Conservation (phyloP, 1,140 invertebrate species). For the Drosophila mayri region DNA sequence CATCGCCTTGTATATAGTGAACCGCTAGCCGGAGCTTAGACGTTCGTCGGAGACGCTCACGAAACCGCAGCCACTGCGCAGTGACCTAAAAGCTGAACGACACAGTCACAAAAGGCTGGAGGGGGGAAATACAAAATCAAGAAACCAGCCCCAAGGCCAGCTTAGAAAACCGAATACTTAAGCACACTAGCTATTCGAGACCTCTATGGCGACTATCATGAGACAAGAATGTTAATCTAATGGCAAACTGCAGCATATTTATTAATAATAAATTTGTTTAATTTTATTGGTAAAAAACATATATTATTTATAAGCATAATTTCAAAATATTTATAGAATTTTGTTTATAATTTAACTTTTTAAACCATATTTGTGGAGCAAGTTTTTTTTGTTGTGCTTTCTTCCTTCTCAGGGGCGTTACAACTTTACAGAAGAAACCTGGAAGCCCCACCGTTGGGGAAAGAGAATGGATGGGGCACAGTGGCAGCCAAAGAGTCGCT, state of each 20-base stretch:
- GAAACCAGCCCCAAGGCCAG: slow-evolving; percentile 11
- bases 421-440: slow-evolving; percentile 13
- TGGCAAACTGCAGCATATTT: background rate
- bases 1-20: slow-evolving; percentile 23
- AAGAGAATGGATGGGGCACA: slow-evolving; percentile 21
- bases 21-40: slow-evolving; percentile 49
- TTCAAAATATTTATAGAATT: background rate
- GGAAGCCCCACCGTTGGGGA: slow-evolving; percentile 4
- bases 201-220: background rate
- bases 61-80: slow-evolving; percentile 52
- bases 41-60: slow-evolving; percentile 23
- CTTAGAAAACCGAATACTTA: slow-evolving; percentile 26
- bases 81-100: slow-evolving; percentile 48
- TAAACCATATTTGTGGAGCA: background rate
- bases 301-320: background rate
- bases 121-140: slow-evolving; percentile 33
- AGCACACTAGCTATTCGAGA: slow-evolving; percentile 13
- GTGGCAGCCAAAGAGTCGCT: slow-evolving; percentile 21
- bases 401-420: slow-evolving; percentile 1
- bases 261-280: too few relatives aligned
- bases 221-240: slow-evolving; percentile 2
- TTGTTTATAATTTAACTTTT: background rate
- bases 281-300: too few relatives aligned
- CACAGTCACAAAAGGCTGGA: slow-evolving; percentile 15
- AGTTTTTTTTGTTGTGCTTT: background rate